Conservation (phyloP, 2,113 vertebrate species). For the Alces alces region DNA sequence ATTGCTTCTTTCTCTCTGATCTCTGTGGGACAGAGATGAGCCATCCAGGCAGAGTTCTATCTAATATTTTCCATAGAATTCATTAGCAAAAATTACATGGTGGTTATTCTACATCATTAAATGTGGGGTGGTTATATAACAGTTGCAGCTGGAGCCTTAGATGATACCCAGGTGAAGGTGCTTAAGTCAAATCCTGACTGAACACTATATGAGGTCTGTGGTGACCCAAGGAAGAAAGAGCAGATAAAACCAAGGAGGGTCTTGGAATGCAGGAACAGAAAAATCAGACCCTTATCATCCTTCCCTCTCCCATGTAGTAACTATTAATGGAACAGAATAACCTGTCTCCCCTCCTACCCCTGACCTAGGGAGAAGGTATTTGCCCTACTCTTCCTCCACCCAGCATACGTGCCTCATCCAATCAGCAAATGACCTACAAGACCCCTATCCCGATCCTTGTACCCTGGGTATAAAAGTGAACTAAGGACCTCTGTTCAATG, state of each 20-base stretch:
- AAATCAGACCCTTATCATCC: neutral
- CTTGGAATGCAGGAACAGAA: neutral
- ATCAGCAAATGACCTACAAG: neutral
- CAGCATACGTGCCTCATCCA: neutral
- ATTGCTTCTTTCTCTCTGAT: neutral
- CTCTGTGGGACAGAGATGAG: neutral
- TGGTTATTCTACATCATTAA: neutral
- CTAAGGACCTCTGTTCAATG: neutral
- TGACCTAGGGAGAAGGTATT: neutral
- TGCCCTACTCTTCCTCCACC: neutral
- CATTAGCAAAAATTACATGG: neutral
- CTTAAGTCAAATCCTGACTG: neutral
- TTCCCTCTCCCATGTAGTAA: neutral
- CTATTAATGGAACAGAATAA: neutral
- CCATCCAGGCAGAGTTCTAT: neutral
- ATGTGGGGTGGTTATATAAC: neutral
- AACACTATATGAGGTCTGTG: neutral
- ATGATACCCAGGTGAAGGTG: neutral
- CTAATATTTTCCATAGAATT: neutral
- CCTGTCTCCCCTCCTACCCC: neutral
- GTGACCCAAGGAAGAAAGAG: neutral
- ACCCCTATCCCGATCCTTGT: neutral
- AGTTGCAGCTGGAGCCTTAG: neutral
- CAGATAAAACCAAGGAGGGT: neutral
- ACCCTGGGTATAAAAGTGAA: neutral